Base-by-base conservation (phyloP, 2,113 vertebrate genomes). In the Piprites chloris region DNA sequence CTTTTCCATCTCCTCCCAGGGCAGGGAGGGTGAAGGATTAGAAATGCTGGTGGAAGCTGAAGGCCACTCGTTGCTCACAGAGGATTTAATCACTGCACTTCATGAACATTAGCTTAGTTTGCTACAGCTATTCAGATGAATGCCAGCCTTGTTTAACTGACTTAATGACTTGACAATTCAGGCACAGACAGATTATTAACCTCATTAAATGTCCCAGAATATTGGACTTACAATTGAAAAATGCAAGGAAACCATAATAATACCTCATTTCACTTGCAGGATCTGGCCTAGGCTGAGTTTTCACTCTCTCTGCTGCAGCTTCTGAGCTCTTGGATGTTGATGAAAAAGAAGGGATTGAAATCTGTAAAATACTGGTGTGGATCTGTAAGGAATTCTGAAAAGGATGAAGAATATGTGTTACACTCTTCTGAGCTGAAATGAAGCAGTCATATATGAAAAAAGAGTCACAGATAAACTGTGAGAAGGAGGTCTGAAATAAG, bases 331-430 rank as follows among this genome's bases (percentile, higher is more conserved):
- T 88, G 24, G 96, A 91, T 11, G 84, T 39, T 26, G 98, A 86
- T 75, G 97, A 92, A 69, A 98, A 95, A 26, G 97, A 97, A 83
- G 98, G 97, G 49, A 97, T 75, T 55, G 98, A 96, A 90, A 98
- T 97, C 92, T 98, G 98, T 80, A 98, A 94, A 87, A 98, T 84
- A 89, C 97, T 98, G 35, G 95, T 97, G 78, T 98, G 98, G 81
- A 98, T 95, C 95, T 98, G 96, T 50, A 96, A 91, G 20, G 96
- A 96, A 80, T 93, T 94, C 95, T 96, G 65, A 28, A 91, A 90
- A 89, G 52, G 80, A 89, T 10, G 17, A 87, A 81, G 42, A 91
- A 30, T 9, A 41, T 0, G 0, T 12, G 21, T 75, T 63, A 85
- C 13, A 32, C 56, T 61, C 30, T 49, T 85, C 30, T 52, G 33